phyloP scores from a whole-genome alignment of 2,888 invertebrate genomes.

The Scaptomyza tumidula region DNA sequence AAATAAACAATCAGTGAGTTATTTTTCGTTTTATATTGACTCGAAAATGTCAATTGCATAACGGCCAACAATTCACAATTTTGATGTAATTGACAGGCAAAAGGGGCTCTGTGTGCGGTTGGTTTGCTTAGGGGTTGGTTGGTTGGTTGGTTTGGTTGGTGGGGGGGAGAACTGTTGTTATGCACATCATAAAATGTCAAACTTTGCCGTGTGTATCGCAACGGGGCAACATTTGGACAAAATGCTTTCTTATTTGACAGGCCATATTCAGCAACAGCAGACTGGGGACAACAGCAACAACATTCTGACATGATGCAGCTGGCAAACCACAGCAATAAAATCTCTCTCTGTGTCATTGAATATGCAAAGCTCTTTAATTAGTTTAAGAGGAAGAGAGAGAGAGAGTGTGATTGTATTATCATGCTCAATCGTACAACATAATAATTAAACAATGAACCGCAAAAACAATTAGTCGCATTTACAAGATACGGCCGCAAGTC shows the following conservation, averaged over 20 bases:
- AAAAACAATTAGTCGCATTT: constrained; percentile 75
- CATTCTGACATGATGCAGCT: constrained; percentile 64
- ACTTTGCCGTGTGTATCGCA: constrained; percentile 58
- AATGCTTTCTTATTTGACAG: constrained; percentile 80
- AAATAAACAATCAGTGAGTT: constrained; percentile 36
- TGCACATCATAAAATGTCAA: constrained; percentile 76
- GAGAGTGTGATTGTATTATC: constrained; percentile 6
- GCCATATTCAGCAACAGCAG: constrained; percentile 42
- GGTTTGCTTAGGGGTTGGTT: not conserved
- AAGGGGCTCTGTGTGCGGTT: constrained; percentile 40
- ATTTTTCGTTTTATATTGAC: constrained; percentile 76
- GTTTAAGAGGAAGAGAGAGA: constrained; percentile 14
- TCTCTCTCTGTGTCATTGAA: constrained; percentile 53
- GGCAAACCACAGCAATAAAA: constrained; percentile 64
- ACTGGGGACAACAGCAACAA: constrained; percentile 25
- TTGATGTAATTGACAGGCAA: constrained; percentile 78
- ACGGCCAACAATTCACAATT: constrained; percentile 76
- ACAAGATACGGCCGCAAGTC: constrained; percentile 49
- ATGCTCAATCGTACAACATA: constrained; percentile 23
- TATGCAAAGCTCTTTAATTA: constrained; percentile 78
- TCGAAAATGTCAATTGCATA: constrained; percentile 80
- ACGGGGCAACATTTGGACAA: constrained; percentile 78
- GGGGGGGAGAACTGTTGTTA: constrained; percentile 6
- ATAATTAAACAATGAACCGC: constrained; percentile 69
- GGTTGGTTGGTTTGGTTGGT: constrained; percentile 3